Base-by-base conservation (phyloP, 2,888 invertebrate genomes). In the Lochmaea capreae region DNA sequence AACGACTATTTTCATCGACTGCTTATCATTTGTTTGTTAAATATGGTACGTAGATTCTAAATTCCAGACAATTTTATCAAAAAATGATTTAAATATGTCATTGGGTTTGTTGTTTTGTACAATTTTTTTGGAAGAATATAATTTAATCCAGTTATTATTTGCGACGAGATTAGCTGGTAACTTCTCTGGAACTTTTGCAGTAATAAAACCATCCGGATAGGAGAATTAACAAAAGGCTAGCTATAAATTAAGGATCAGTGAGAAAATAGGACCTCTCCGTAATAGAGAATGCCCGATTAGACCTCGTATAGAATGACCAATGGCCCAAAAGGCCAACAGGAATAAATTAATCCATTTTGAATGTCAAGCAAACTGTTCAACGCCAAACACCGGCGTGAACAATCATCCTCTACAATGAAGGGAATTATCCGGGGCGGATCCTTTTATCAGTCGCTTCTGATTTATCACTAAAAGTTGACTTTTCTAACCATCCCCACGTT, bases 301-400 rank as follows among this genome's bases (percentile, higher is more conserved):
- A 71, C 71, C 73, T 71, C 65, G 75, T 77, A 75, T 72, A 78
- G 77, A 80, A 79, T 80, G 79, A 78, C 76, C 76, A 73, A 66
- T 76, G 72, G 74, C 66, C 65, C 72, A 73, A 77, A 73, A 76
- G 77, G 74, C 76, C 78, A 77, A 75, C 76, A 70, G 73, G 79
- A 79, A 80, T 81, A 80, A 81, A 80, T 80, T 80, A 80, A 80
- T 80, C 81, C 77, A 73, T 79, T 80, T 80, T 79, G 76, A 77
- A 78, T 79, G 80, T 80, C 80, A 79, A 79, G 79, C 79, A 79
- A 78, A 78, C 79, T 78, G 79, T 80, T 79, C 78, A 72, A 79
- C 77, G 79, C 79, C 77, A 78, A 79, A 81, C 78, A 77, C 78
- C 76, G 72, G 76, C 77, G 73, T 74, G 73, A 79, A 80, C 79